Base-by-base conservation (phyloP, 2,888 invertebrate genomes). In the Thysanoteuthis rhombus region DNA sequence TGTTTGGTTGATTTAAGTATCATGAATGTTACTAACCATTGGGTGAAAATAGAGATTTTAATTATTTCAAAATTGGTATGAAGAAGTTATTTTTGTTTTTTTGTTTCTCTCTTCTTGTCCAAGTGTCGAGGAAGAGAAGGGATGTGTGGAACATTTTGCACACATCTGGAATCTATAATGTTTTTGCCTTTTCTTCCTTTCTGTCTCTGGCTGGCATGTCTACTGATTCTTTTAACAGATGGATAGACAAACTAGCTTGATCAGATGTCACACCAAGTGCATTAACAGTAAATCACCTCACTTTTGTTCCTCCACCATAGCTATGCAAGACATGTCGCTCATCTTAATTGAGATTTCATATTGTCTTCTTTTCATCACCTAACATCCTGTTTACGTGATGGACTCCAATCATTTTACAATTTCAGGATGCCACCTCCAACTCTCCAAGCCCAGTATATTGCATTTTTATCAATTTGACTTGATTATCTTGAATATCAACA, bases 301-400 rank as follows among this genome's bases (percentile, higher is more conserved):
- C n/a, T 75, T 75, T 12, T 75, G n/a, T 75, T 75, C 36, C 12
- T n/a, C n/a, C 75, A 75, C 75, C 16, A 10, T 75, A 75, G n/a
- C 75, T 75, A 75, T n/a, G 75, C n/a, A 36, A 75, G 36, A 75
- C 75, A 75, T 75, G 75, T 12, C 75, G n/a, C n/a, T 75, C 75
- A 75, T n/a, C n/a, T 75, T 75, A 75, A 75, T 75, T 75, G 75
- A 75, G 75, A 75, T 75, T 75, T 75, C 75, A 75, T 75, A 75
- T 75, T 75, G n/a, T 75, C 36, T n/a, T 75, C n/a, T 52, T 52
- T 52, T n/a, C 36, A 75, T 75, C 75, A 75, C 36, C 75, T 36
- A 75, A 19, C 75, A 36, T 75, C 75, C 75, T n/a, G 75, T 75
- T 75, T n/a, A n/a, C 25, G 75, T 75, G 75, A 75, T 75, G n/a